Evolutionary conservation across 2,113 vertebrate genomes (phyloP).

Genomic region (Ia io): DNA sequence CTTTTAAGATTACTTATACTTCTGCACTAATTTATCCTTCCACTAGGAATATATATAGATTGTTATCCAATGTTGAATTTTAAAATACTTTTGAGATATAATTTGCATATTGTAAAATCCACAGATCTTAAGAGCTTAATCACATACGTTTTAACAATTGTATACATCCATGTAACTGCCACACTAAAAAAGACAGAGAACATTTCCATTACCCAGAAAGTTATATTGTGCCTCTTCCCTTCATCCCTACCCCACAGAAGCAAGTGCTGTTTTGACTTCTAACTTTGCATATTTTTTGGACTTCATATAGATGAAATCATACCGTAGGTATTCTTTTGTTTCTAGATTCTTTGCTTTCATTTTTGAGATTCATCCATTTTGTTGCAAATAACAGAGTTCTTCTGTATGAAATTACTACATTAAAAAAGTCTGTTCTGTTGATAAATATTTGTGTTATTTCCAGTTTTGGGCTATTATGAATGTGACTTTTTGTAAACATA

Average conservation of each 20-base stretch:
- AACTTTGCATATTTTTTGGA: background rate
- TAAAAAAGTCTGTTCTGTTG: background rate
- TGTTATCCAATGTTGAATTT: background rate
- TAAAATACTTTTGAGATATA: background rate
- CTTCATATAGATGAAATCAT: background rate
- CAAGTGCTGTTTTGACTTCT: background rate
- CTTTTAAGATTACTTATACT: background rate
- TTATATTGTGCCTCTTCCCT: background rate
- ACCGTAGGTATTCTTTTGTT: background rate
- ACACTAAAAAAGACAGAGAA: background rate
- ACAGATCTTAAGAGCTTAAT: background rate
- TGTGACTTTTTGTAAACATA: background rate
- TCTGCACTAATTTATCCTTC: background rate
- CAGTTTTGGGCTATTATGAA: background rate
- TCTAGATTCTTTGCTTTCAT: background rate
- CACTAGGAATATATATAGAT: background rate
- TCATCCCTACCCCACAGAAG: background rate
- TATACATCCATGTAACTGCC: background rate
- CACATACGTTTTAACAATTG: background rate
- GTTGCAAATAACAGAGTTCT: constrained; percentile 7
- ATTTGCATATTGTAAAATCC: background rate
- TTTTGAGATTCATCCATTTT: background rate
- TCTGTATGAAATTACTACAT: constrained; percentile 3
- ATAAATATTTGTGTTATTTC: constrained; percentile 28
- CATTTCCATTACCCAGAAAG: background rate